phyloP scores from a whole-genome alignment of 2,797 vertebrate species.

The Sebastes nivosus region DNA sequence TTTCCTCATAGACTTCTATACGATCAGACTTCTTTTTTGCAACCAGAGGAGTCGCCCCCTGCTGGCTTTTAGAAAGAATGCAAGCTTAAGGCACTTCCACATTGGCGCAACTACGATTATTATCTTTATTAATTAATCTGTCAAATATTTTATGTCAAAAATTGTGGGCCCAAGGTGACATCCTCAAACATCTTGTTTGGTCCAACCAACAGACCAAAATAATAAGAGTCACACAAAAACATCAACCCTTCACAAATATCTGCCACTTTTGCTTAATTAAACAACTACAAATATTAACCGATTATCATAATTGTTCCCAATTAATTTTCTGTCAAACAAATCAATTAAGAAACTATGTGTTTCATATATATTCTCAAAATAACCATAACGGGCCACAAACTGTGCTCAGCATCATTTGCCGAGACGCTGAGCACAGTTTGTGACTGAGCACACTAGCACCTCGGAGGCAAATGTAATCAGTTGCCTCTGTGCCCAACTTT shows the following conservation, averaged over 20 bases:
- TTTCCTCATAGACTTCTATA: too few species aligned
- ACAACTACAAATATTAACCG: background rate
- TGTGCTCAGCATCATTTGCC: conserved; percentile 5
- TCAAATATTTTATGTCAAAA: background rate
- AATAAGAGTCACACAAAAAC: background rate
- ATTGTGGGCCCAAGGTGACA: background rate
- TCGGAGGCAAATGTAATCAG: conserved; percentile 56
- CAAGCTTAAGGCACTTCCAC: fast-evolving
- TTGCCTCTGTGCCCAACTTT: conserved; percentile 58
- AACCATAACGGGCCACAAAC: background rate
- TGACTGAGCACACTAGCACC: conserved; percentile 27
- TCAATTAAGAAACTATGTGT: background rate
- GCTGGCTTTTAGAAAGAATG: too few species aligned
- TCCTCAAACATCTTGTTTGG: background rate
- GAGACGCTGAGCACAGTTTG: conserved; percentile 18
- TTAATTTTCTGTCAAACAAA: background rate
- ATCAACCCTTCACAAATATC: background rate
- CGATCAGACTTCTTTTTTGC: background rate
- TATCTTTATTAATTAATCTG: background rate
- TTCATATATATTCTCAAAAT: background rate
- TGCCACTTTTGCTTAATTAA: background rate
- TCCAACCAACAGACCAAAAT: background rate
- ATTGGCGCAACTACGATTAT: background rate
- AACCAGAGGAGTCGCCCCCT: background rate
- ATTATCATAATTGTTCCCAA: background rate